phyloP scores from a whole-genome alignment of 2,888 invertebrate genomes.

The Strigamia maritima region DNA sequence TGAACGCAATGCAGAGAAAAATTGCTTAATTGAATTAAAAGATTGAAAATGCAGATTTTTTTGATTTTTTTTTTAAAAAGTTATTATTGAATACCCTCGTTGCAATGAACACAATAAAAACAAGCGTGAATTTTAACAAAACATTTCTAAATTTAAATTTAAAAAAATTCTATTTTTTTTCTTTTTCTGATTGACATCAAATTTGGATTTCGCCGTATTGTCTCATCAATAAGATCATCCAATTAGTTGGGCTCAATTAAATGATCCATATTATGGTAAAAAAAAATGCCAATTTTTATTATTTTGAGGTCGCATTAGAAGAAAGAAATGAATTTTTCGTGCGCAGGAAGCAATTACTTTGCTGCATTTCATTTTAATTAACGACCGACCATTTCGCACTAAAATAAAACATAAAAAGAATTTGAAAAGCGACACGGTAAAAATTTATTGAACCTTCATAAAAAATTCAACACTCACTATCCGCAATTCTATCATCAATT shows the following conservation, averaged over 20 bases:
- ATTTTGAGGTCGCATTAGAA: conserved; percentile 11
- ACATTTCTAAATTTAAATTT: background rate
- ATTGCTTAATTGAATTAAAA: conserved; percentile 35
- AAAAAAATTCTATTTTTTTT: background rate
- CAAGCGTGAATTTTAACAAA: background rate
- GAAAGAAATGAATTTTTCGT: conserved; percentile 11
- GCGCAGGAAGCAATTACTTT: conserved; percentile 16
- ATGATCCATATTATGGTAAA: background rate
- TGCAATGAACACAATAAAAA: background rate
- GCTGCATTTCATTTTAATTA: conserved; percentile 21
- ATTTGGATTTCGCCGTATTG: background rate
- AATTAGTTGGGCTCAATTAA: background rate
- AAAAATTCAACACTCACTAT: conserved; percentile 13
- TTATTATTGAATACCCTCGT: background rate
- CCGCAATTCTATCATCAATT: conserved; percentile 12
- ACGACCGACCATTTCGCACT: conserved; percentile 20
- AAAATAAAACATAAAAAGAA: conserved; percentile 18
- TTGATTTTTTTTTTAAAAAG: background rate
- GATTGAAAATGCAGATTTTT: background rate
- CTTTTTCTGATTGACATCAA: too few species aligned
- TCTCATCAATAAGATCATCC: background rate
- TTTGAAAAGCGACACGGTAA: conserved; percentile 20
- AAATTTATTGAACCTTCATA: conserved; percentile 28
- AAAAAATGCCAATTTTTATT: background rate
- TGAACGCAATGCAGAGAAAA: conserved; percentile 12